phyloP scores from a whole-genome alignment of 2,113 vertebrate genomes.

The Puma concolor region DNA sequence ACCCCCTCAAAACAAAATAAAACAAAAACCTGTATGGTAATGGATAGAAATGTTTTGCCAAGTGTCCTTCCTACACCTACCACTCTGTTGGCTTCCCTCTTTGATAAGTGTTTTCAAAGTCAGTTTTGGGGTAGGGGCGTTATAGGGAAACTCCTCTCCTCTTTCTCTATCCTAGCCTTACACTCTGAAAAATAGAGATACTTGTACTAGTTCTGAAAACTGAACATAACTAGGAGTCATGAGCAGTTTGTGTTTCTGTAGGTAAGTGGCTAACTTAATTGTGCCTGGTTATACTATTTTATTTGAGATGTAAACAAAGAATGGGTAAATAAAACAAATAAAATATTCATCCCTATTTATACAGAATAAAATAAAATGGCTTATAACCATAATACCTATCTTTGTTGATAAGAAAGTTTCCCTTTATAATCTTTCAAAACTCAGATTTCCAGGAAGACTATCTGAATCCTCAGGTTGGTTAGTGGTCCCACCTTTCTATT shows the following conservation, averaged over 20 bases:
- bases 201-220: background rate
- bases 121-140: background rate
- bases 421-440: background rate
- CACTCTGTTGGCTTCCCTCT: background rate
- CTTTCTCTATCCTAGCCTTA: background rate
- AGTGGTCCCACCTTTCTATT: background rate
- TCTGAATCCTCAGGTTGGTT: background rate
- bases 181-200: background rate
- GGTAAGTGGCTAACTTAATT: background rate
- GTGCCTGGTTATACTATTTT: background rate
- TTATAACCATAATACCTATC: background rate
- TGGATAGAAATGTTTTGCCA: background rate
- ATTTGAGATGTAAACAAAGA: constrained; percentile 26
- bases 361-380: background rate
- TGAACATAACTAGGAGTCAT: background rate
- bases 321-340: background rate
- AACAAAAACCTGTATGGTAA: background rate
- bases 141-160: background rate
- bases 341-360: background rate
- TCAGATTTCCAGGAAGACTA: background rate
- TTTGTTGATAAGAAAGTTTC: background rate
- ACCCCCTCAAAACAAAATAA: background rate
- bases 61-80: background rate
- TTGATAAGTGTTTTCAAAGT: constrained; percentile 34
- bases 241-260: background rate